These are phyloP conservation scores for Eulemur rufifrons DNA, from an alignment of 2,113 vertebrate species.

Conservation along the genomic window DNA sequence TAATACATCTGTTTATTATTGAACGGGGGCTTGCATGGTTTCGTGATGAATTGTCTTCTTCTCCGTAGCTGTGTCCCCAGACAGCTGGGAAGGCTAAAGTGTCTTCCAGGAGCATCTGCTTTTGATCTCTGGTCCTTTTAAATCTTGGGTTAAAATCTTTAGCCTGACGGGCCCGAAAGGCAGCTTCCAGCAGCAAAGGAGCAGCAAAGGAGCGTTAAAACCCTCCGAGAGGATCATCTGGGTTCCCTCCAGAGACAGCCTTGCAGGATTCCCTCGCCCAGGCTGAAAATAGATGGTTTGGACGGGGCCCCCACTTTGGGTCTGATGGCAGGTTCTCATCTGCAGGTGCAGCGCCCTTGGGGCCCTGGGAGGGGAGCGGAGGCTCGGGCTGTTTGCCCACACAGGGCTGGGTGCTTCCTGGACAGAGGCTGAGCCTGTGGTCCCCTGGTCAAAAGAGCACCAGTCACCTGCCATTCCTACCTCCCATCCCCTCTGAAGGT, in stretches of 20 bases:
- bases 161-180: conserved; percentile 82
- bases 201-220: conserved; percentile 39
- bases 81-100: conserved; percentile 83
- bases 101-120: conserved; percentile 90
- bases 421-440: neutral
- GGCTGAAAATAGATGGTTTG: neutral
- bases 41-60: conserved; percentile 90
- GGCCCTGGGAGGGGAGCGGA: neutral
- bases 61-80: conserved; percentile 87
- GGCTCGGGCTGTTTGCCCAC: neutral
- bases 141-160: conserved; percentile 87
- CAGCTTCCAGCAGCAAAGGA: conserved; percentile 77
- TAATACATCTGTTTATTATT: conserved; percentile 96
- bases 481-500: neutral
- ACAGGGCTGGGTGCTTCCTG: neutral
- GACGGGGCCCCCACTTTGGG: neutral
- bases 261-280: neutral
- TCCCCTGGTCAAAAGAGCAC: neutral
- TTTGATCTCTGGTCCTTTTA: conserved; percentile 89
- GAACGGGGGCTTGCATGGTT: conserved; percentile 91
- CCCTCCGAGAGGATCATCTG: conserved; percentile 32
- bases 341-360: neutral
- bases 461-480: neutral
- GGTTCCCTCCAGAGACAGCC: neutral
- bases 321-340: neutral